These are phyloP conservation scores for Hyaena hyaena DNA, from an alignment of 2,113 vertebrate species.

Conservation along the genomic window DNA sequence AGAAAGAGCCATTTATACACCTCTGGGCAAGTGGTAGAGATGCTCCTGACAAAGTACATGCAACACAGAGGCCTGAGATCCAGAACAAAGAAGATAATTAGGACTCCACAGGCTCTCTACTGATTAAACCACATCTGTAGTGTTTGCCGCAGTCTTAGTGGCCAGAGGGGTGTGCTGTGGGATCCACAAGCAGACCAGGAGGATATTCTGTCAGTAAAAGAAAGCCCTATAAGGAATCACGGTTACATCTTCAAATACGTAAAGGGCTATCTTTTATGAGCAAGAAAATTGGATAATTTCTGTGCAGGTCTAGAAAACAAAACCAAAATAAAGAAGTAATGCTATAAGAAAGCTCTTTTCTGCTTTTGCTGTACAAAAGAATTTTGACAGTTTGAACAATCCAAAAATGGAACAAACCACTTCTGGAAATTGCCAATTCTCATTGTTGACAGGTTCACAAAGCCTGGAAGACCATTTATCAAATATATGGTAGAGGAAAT, in stretches of 20 bases:
- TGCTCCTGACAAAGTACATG: background rate
- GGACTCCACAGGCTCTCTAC: background rate
- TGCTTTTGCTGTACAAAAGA: background rate
- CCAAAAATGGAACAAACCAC: background rate
- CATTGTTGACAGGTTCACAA: background rate
- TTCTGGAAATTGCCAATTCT: background rate
- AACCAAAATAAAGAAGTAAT: background rate
- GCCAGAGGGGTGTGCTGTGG: background rate
- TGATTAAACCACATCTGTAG: background rate
- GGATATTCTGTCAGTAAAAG: background rate
- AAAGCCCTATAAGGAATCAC: background rate
- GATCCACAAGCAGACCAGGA: background rate
- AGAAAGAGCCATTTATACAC: background rate
- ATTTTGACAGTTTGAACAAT: background rate
- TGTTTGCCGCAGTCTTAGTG: background rate
- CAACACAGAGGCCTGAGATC: background rate
- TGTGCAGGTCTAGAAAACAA: background rate
- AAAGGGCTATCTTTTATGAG: background rate
- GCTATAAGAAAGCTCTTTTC: background rate
- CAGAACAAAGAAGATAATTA: background rate
- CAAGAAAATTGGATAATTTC: background rate
- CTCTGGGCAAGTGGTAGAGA: background rate
- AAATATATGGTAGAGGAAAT: background rate
- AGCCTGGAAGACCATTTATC: background rate
- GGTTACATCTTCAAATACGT: background rate